These are phyloP conservation scores for Calephelis virginiensis DNA, from an alignment of 1,140 invertebrate species.

Conservation along the genomic window DNA sequence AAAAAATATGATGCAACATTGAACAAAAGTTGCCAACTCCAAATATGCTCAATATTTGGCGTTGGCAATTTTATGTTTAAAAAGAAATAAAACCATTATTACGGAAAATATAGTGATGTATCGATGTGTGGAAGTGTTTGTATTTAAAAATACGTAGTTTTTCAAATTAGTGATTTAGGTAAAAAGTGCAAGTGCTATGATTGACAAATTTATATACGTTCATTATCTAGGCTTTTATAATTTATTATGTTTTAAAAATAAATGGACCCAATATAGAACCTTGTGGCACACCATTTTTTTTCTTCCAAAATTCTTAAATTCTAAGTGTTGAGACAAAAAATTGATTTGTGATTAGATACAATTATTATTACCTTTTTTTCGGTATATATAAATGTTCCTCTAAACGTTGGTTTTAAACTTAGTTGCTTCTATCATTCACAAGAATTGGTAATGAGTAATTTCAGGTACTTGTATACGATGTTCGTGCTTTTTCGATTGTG, in stretches of 20 bases:
- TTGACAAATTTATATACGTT: background rate
- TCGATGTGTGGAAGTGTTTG: background rate
- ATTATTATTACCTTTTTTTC: background rate
- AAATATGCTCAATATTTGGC: no score
- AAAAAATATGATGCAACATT: no score
- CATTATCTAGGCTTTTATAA: background rate
- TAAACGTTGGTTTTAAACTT: conserved; percentile 5
- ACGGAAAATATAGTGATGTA: no score
- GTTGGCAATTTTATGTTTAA: no score
- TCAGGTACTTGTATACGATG: conserved; percentile 52
- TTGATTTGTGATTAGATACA: background rate
- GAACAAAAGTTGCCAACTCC: no score
- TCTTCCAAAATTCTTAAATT: background rate
- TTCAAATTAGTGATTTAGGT: background rate
- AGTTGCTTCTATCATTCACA: conserved; percentile 31
- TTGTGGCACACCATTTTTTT: conserved; percentile 7
- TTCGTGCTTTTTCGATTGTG: conserved; percentile 38
- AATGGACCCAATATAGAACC: conserved; percentile 2
- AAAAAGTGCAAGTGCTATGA: background rate
- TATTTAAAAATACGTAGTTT: conserved; percentile 4
- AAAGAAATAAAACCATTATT: no score
- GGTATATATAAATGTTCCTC: background rate
- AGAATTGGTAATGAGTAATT: conserved; percentile 37
- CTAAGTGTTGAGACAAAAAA: background rate
- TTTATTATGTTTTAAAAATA: conserved; percentile 6